Conservation (phyloP, 2,888 invertebrate genomes). For the Aleiodes alternator region DNA sequence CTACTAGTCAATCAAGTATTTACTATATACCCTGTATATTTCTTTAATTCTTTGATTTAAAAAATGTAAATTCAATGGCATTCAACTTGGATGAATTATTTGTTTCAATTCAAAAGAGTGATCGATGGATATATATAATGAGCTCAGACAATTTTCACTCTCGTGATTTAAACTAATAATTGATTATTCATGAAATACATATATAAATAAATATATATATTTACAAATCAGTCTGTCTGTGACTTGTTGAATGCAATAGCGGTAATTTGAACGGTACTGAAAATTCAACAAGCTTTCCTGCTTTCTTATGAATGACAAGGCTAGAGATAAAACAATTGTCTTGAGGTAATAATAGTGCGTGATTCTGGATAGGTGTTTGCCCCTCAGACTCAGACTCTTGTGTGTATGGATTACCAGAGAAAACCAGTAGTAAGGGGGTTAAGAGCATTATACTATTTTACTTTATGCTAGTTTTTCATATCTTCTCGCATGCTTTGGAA, state of each 20-base stretch:
- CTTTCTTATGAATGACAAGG: too few relatives aligned
- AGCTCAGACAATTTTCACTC: slow-evolving; percentile 23
- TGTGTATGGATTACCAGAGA: not conserved
- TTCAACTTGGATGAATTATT: not conserved
- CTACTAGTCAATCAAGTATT: not conserved
- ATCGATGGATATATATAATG: slow-evolving; percentile 19
- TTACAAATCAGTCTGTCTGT: slow-evolving; percentile 10
- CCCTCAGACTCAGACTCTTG: not conserved
- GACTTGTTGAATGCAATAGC: slow-evolving; percentile 7
- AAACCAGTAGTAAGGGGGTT: slow-evolving; percentile 27
- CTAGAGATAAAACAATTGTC: too few relatives aligned
- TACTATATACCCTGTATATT: not conserved
- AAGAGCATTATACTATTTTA: slow-evolving; percentile 9
- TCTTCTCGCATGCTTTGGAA: slow-evolving; percentile 18
- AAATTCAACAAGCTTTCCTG: not conserved
- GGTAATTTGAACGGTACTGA: slow-evolving; percentile 10
- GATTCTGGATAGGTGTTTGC: too few relatives aligned
- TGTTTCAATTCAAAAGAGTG: not conserved
- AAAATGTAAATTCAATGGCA: too few relatives aligned
- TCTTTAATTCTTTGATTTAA: not conserved
- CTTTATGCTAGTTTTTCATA: not conserved
- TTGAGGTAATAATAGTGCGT: too few relatives aligned
- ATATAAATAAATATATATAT: slow-evolving; percentile 20
- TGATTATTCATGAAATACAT: slow-evolving; percentile 15
- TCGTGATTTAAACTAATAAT: slow-evolving; percentile 8